Conservation (phyloP, 2,888 invertebrate species). For the Dichetophora obliterata region DNA sequence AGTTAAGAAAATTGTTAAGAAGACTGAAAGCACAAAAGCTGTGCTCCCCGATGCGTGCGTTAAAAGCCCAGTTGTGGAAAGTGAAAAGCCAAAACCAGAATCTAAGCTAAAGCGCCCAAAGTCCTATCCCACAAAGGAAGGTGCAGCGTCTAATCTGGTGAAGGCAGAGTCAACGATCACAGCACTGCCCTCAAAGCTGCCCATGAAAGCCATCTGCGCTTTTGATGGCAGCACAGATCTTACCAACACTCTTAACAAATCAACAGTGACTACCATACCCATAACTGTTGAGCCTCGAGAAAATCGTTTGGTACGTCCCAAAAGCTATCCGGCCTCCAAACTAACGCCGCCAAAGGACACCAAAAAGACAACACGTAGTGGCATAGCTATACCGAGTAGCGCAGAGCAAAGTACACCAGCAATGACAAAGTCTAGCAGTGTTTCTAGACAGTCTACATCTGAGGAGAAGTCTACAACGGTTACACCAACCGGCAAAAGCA, state of each 20-base stretch:
- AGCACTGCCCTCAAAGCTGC: conserved; percentile 16
- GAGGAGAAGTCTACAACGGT: conserved; percentile 63
- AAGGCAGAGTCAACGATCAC: conserved; percentile 40
- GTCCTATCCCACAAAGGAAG: conserved; percentile 72
- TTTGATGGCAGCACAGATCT: conserved; percentile 25
- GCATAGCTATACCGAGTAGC: conserved; percentile 54
- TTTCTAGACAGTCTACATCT: conserved; percentile 52
- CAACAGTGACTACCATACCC: not conserved
- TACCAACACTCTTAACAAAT: conserved; percentile 30
- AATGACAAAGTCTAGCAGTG: conserved; percentile 28
- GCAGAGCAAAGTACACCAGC: not conserved
- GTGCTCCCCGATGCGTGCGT: not conserved
- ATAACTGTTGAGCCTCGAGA: conserved; percentile 51
- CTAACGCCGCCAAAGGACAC: conserved; percentile 66
- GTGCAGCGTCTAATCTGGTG: conserved; percentile 51
- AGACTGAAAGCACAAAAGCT: conserved; percentile 51
- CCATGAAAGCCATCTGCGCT: conserved; percentile 1
- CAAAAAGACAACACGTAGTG: conserved; percentile 59
- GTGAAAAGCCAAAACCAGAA: conserved; percentile 61
- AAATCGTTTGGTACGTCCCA: conserved; percentile 71
- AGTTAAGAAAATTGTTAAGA: conserved; percentile 63
- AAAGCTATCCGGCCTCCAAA: conserved; percentile 73
- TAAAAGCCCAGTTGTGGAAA: conserved; percentile 44
- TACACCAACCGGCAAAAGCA: conserved; percentile 48
- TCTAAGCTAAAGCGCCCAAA: conserved; percentile 73